Evolutionary conservation across 1,140 invertebrate species (phyloP).

Genomic region (Pogonognathellus flavescens): DNA sequence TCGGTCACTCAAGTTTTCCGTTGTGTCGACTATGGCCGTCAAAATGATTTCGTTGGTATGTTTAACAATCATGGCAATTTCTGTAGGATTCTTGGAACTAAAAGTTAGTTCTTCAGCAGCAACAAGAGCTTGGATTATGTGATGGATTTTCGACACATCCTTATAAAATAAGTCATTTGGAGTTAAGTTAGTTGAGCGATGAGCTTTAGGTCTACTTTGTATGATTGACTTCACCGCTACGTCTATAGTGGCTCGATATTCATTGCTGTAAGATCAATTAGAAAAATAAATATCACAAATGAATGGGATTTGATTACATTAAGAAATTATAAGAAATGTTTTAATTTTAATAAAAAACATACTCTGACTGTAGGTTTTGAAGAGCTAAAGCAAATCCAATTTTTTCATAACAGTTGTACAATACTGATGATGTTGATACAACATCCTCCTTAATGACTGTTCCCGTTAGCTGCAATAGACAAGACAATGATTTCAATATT

Average conservation of each 20-base stretch:
- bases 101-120: slow-evolving; percentile 59
- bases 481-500: slow-evolving; percentile 61
- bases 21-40: neutral
- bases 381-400: slow-evolving; percentile 81
- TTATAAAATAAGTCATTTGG: slow-evolving; percentile 66
- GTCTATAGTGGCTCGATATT: slow-evolving; percentile 56
- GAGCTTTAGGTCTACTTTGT: neutral
- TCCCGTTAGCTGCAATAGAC: slow-evolving; percentile 72
- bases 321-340: too few relatives aligned
- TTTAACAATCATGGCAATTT: slow-evolving; percentile 51
- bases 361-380: slow-evolving; percentile 77
- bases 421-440: slow-evolving; percentile 77
- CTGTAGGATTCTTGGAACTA: neutral
- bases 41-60: slow-evolving; percentile 62
- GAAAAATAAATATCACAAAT: neutral
- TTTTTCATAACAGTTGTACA: slow-evolving; percentile 82
- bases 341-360: slow-evolving; percentile 67
- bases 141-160: slow-evolving; percentile 63
- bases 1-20: slow-evolving; percentile 36
- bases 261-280: slow-evolving; percentile 24
- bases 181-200: slow-evolving; percentile 56
- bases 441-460: slow-evolving; percentile 74
- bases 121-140: slow-evolving; percentile 63
- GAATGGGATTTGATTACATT: too few relatives aligned
- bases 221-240: slow-evolving; percentile 58